Percentiles rank a stretch among this genome's conserved stretches.
phyloP scores from a whole-genome alignment of 2,113 vertebrate genomes.

The Ancistrus triradiatus region DNA sequence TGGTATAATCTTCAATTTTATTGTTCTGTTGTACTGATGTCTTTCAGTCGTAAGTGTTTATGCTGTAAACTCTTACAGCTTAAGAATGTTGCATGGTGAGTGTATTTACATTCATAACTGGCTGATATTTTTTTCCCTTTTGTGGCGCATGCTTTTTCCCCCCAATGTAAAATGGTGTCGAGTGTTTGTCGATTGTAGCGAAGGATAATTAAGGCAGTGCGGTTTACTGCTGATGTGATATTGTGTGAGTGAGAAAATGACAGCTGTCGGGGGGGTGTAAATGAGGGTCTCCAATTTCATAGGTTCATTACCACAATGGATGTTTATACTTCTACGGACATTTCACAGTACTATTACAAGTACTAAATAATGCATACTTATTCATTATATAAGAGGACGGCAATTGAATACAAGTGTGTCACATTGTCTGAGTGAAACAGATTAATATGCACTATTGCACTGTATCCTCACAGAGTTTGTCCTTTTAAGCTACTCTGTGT shows the following conservation, averaged over 20 bases:
- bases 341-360: slow-evolving; percentile 14
- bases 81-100: too few species aligned
- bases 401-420: neutral
- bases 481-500: neutral
- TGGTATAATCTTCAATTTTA: too few species aligned
- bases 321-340: slow-evolving; percentile 3
- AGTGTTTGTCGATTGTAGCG: too few species aligned
- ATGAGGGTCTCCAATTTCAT: neutral
- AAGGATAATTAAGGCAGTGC: too few species aligned
- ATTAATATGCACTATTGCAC: neutral
- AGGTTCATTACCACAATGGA: neutral
- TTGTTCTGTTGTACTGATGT: too few species aligned
- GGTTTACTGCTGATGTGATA: too few species aligned
- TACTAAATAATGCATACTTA: slow-evolving; percentile 17
- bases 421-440: neutral
- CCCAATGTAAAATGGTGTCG: too few species aligned
- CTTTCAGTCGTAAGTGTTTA: too few species aligned
- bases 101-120: too few species aligned
- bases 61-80: too few species aligned
- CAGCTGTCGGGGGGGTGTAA: slow-evolving; percentile 16
- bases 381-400: slow-evolving; percentile 5
- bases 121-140: too few species aligned
- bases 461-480: neutral
- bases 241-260: slow-evolving; percentile 4
- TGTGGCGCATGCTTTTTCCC: too few species aligned